These are phyloP conservation scores for Alectura lathami DNA, from an alignment of 2,113 vertebrate species.

Conservation along the genomic window DNA sequence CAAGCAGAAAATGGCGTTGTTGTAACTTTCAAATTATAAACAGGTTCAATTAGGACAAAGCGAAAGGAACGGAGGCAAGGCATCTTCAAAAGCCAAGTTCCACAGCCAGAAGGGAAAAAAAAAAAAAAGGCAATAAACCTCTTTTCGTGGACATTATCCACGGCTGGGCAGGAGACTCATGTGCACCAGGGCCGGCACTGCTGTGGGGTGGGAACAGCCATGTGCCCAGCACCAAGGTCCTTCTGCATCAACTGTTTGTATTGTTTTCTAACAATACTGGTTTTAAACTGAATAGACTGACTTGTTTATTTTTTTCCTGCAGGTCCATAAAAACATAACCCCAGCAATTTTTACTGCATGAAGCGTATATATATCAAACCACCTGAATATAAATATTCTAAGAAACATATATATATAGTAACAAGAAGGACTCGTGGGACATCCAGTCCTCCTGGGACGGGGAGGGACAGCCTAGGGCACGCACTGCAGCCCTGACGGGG, in stretches of 20 bases:
- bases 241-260: not conserved
- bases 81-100: not conserved
- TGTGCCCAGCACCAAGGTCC: not conserved
- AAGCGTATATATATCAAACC: not conserved
- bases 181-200: not conserved
- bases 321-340: not conserved
- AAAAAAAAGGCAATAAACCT: not conserved
- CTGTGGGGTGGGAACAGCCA: not conserved
- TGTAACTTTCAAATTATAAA: not conserved
- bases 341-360: not conserved
- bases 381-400: not conserved
- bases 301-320: not conserved
- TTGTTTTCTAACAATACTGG: not conserved
- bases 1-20: not conserved
- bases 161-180: not conserved
- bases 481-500: not conserved
- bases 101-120: not conserved
- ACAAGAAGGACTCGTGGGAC: not conserved
- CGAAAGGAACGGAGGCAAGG: not conserved
- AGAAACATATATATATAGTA: not conserved
- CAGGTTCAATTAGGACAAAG: not conserved
- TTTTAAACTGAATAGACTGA: not conserved
- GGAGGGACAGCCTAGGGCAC: not conserved
- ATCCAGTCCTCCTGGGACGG: too few species aligned
- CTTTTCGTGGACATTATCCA: not conserved